These are phyloP conservation scores for Steinernema hermaphroditum DNA, from an alignment of 2,888 invertebrate genomes.

Conservation along the genomic window DNA sequence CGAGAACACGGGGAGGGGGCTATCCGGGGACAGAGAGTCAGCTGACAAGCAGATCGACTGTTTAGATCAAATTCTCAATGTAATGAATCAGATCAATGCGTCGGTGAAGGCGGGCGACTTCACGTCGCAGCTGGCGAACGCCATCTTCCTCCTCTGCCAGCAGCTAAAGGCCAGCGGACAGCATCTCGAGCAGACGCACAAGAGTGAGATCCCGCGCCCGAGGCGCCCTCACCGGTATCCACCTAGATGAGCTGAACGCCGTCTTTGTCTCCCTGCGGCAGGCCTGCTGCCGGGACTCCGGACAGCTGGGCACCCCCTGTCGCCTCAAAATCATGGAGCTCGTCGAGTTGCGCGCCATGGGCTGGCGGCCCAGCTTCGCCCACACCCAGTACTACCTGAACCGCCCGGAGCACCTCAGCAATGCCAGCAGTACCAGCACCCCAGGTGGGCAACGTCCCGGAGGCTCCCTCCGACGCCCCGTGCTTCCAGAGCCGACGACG, in stretches of 20 bases:
- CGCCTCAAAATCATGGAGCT: slow-evolving; percentile 86
- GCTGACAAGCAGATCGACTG: slow-evolving; percentile 30
- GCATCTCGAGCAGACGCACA: slow-evolving; percentile 60
- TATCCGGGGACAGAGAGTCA: background rate
- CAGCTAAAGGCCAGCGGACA: slow-evolving; percentile 60
- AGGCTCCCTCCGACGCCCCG: background rate
- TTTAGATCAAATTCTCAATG: slow-evolving; percentile 57
- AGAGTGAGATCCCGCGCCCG: slow-evolving; percentile 46
- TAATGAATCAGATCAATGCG: slow-evolving; percentile 58
- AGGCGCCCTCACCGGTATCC: background rate
- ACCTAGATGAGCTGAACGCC: slow-evolving; percentile 62
- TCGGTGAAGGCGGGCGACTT: slow-evolving; percentile 58
- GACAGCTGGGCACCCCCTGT: slow-evolving; percentile 81
- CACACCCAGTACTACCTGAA: slow-evolving; percentile 65
- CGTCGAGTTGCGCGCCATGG: slow-evolving; percentile 86
- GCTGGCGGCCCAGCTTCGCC: slow-evolving; percentile 79
- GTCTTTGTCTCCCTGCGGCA: slow-evolving; percentile 64
- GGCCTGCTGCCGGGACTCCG: slow-evolving; percentile 68
- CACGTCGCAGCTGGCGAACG: slow-evolving; percentile 56
- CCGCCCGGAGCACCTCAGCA: slow-evolving; percentile 50
- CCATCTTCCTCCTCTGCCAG: slow-evolving; percentile 60
- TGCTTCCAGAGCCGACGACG: background rate
- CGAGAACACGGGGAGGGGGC: too few relatives aligned
- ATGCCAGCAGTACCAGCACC: slow-evolving; percentile 6
- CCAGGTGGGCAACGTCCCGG: slow-evolving; percentile 3